Evolutionary conservation across 2,797 vertebrate species (phyloP), one percentile per base, ranked within the genome.

Genomic region (Silurus lanzhouensis): DNA sequence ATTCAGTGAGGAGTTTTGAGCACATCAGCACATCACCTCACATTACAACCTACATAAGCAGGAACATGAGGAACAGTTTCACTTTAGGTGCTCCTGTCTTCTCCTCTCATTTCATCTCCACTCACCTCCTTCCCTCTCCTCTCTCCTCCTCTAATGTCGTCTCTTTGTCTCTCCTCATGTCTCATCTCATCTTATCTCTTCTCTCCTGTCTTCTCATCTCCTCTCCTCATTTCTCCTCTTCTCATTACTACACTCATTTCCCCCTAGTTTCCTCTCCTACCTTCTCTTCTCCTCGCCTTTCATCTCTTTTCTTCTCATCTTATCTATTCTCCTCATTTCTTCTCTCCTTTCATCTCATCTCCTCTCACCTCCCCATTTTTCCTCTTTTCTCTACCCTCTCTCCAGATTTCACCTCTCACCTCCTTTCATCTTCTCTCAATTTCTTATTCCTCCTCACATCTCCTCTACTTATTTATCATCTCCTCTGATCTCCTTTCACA

Each of bases 71-170:
- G 58, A 76, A 83, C 46, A 80, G 48, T 85, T 83, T 68, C 61
- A 82, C 74, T 87, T 85, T 63, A 67, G 81, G 83, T 80, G 74
- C 80, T 84, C n/a, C 66, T 75, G 20, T 44, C 27, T 70, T 68
- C 6, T 38, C 27, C 15, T 38, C 1, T 38, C 27, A 17, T 17
- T 1, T 61, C 19, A 5, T 61, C 17, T 19, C 17, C 15, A 15
- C 17, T 61, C 14, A 31, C 31, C 31, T 31, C 31, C 31, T 31
- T 17, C 12, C 57, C 17, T 17, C 57, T 58, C 6, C 22, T 22
- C 5, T 17, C 57, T 58, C 6, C 22, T 22, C 5, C 9, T 20
- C 60, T 60, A 13, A 9, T 57, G 1, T 57, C 13, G 8, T 9
- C 8, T 57, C 55, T 14, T 60, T 60, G 14, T 19, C 17, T 63